These are phyloP conservation scores for Ophioderma brevispina DNA, from an alignment of 35 echinoderm and acorn worm genomes.

Conservation along the genomic window DNA sequence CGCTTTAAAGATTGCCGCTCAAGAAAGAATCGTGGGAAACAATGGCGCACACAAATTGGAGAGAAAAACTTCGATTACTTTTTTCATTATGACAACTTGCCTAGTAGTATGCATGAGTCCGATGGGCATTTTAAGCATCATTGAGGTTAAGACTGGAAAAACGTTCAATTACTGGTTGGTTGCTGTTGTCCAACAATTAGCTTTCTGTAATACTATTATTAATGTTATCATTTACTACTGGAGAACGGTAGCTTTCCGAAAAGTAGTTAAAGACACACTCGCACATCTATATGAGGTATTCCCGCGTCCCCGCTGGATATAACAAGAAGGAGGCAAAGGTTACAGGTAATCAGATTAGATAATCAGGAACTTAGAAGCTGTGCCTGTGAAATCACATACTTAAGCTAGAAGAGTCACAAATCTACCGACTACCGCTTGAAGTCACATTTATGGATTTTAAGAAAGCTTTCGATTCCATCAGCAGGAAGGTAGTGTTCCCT, in stretches of 20 bases:
- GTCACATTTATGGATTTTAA: no score
- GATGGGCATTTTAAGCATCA: neutral
- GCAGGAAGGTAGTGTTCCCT: no score
- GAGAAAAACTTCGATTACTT: neutral
- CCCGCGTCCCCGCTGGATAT: no score
- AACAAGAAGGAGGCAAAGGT: no score
- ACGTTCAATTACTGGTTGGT: neutral
- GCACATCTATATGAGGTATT: no score
- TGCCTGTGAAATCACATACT: no score
- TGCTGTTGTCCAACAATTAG: neutral
- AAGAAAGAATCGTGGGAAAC: neutral
- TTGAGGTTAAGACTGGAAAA: neutral
- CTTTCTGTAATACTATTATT: neutral
- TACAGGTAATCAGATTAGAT: no score
- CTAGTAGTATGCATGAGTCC: neutral
- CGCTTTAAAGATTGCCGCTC: neutral
- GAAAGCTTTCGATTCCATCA: no score
- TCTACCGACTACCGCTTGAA: no score
- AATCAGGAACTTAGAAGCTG: no score
- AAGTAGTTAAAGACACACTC: neutral
- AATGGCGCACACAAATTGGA: neutral
- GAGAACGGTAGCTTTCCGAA: neutral
- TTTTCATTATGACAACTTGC: neutral
- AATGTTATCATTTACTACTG: conserved; percentile 2
- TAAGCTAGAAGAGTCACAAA: no score